These are phyloP conservation scores for Drosophila sp. DNA, from an alignment of 1,140 invertebrate species.

Conservation along the genomic window DNA sequence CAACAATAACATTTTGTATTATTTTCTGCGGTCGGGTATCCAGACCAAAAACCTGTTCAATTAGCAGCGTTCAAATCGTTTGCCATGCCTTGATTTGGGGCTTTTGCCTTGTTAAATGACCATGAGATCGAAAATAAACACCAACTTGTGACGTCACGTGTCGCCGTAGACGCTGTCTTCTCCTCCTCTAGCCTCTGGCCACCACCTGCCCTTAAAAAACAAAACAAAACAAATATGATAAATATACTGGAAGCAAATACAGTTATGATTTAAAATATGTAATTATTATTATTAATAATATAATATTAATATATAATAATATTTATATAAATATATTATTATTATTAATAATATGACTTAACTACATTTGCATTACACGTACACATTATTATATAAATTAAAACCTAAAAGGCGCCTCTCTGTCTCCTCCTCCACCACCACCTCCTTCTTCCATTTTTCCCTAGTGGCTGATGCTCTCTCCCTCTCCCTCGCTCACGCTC, in stretches of 20 bases:
- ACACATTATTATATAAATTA: slow-evolving; percentile 65
- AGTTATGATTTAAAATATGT: slow-evolving; percentile 33
- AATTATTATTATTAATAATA: slow-evolving; percentile 42
- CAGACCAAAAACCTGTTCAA: slow-evolving; percentile 27
- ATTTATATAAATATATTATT: slow-evolving; percentile 14
- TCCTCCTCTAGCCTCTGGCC: slow-evolving; percentile 30
- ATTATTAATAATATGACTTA: slow-evolving; percentile 62
- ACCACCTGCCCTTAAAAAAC: slow-evolving; percentile 32
- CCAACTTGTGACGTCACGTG: slow-evolving; percentile 61
- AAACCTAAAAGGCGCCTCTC: slow-evolving; percentile 45
- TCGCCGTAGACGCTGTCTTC: slow-evolving; percentile 18
- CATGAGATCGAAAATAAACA: slow-evolving; percentile 56
- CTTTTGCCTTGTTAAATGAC: slow-evolving; percentile 38
- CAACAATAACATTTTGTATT: slow-evolving; percentile 7
- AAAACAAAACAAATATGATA: slow-evolving; percentile 12
- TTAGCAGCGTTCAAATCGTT: slow-evolving; percentile 38
- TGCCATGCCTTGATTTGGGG: slow-evolving; percentile 7
- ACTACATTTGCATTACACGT: slow-evolving; percentile 47
- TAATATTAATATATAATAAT: no score
- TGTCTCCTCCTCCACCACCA: neutral
- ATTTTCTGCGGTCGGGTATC: slow-evolving; percentile 26
- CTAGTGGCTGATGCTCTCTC: neutral
- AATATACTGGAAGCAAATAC: neutral
- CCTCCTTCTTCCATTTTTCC: neutral
- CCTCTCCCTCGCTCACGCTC: neutral